Percentiles rank a stretch among this genome's conserved stretches.
phyloP scores from a whole-genome alignment of 2,797 vertebrate genomes.

The Spea hammondii region DNA sequence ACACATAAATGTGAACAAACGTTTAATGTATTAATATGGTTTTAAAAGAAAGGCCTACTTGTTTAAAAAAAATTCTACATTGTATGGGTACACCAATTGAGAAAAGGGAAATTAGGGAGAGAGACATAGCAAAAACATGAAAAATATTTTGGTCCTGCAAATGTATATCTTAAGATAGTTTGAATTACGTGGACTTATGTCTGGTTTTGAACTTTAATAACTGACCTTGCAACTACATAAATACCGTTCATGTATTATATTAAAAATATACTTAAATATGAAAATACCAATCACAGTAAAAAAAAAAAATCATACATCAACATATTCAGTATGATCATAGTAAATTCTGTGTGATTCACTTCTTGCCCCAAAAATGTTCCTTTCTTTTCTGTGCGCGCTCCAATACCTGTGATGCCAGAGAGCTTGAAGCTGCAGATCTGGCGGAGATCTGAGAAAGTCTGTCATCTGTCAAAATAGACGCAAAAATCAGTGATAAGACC shows the following conservation, averaged over 20 bases:
- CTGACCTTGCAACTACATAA: not conserved
- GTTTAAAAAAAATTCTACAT: too few species aligned
- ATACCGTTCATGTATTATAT: not conserved
- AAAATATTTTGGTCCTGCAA: too few species aligned
- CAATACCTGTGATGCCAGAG: conserved; percentile 75
- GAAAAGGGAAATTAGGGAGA: too few species aligned
- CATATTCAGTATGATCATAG: not conserved
- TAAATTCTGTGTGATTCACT: conserved; percentile 48
- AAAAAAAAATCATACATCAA: not conserved
- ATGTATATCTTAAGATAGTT: too few species aligned
- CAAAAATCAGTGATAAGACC: conserved; percentile 1
- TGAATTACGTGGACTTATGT: too few species aligned
- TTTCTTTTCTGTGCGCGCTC: conserved; percentile 78
- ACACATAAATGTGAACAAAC: too few species aligned
- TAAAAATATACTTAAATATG: not conserved
- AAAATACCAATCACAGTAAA: conserved; percentile 4
- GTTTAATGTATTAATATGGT: too few species aligned
- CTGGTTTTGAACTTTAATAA: too few species aligned
- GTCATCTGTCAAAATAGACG: conserved; percentile 61
- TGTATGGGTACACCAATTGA: too few species aligned
- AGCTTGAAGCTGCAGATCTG: conserved; percentile 76
- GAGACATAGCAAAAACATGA: too few species aligned
- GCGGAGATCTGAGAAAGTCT: conserved; percentile 81
- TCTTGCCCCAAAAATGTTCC: conserved; percentile 79
- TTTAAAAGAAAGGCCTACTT: too few species aligned